Percentiles rank a stretch among this genome's conserved stretches.
Evolutionary conservation across 2,797 vertebrate species (phyloP).

Genomic region (Acrossocheilus wenchowensis): DNA sequence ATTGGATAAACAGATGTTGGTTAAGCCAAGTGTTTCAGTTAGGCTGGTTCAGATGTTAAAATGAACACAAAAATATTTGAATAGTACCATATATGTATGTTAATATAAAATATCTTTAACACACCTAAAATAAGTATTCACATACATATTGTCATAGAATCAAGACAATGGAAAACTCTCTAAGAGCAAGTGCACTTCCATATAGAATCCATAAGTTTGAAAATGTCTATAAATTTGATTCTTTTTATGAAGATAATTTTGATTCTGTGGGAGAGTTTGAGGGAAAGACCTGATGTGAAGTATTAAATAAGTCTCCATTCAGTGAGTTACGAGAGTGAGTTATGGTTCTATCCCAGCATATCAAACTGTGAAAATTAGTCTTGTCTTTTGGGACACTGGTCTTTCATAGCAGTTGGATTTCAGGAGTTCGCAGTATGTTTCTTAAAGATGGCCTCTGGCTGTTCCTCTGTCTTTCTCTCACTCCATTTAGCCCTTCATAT

Average conservation of each 20-base stretch:
- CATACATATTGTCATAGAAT: neutral
- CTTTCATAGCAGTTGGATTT: conserved; percentile 32
- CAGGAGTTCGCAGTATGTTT: conserved; percentile 2
- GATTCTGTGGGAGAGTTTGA: conserved; percentile 4
- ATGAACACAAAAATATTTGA: neutral
- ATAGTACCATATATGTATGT: neutral
- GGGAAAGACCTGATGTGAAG: conserved; percentile 34
- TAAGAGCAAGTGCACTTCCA: neutral
- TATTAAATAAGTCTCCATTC: conserved; percentile 50
- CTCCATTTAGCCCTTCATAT: conserved; percentile 2
- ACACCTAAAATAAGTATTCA: neutral
- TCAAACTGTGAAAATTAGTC: conserved; percentile 53
- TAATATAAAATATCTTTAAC: neutral
- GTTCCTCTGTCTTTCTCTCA: neutral
- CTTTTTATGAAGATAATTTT: conserved; percentile 29
- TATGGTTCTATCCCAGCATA: conserved; percentile 35
- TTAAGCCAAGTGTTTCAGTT: neutral
- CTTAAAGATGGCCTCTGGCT: conserved; percentile 20
- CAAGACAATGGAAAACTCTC: neutral
- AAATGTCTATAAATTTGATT: conserved; percentile 29
- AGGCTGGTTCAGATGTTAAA: neutral
- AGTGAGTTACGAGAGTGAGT: conserved; percentile 16
- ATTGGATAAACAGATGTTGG: neutral
- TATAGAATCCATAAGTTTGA: neutral
- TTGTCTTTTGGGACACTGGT: conserved; percentile 41